A percentile compares a stretch with the other conserved stretches of the same genome.
Evolutionary conservation across 2,888 invertebrate species (phyloP).

Genomic region (Sinopyrophorus schimmeli): DNA sequence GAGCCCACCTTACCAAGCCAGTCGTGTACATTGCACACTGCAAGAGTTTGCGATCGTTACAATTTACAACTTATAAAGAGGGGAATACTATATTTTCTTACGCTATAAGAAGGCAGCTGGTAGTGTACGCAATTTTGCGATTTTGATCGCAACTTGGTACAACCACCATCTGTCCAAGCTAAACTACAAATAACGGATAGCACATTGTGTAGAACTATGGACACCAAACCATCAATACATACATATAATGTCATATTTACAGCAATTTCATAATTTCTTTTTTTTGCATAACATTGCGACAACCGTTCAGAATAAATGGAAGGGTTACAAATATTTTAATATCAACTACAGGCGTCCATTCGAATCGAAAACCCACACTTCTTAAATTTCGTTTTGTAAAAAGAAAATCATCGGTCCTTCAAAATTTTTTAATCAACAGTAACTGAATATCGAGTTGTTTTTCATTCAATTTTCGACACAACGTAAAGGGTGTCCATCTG

Average conservation of each 20-base stretch:
- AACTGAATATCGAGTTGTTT: too few species aligned
- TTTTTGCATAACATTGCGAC: conserved; percentile 22
- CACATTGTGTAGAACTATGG: conserved; percentile 38
- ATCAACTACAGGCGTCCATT: conserved; percentile 5
- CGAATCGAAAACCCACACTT: background rate
- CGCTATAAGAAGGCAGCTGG: conserved; percentile 20
- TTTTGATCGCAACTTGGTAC: conserved; percentile 10
- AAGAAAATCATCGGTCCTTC: too few species aligned
- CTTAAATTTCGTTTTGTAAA: too few species aligned
- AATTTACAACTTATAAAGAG: conserved; percentile 24
- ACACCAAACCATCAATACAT: conserved; percentile 40
- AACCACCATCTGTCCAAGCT: conserved; percentile 33
- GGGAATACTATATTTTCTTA: conserved; percentile 23
- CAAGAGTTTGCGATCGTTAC: conserved; percentile 11
- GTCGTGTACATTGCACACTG: conserved; percentile 23
- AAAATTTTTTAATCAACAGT: too few species aligned
- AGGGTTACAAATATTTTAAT: conserved; percentile 25
- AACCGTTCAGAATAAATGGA: conserved; percentile 27
- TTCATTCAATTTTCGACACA: too few species aligned
- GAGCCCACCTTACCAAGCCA: conserved; percentile 15
- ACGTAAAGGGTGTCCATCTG: too few species aligned
- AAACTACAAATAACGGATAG: conserved; percentile 39
- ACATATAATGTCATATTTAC: conserved; percentile 52
- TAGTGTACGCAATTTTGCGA: conserved; percentile 13
- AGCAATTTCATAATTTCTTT: conserved; percentile 26